Base-by-base conservation (phyloP, 2,797 vertebrate genomes). In the Erpetoichthys calabaricus region DNA sequence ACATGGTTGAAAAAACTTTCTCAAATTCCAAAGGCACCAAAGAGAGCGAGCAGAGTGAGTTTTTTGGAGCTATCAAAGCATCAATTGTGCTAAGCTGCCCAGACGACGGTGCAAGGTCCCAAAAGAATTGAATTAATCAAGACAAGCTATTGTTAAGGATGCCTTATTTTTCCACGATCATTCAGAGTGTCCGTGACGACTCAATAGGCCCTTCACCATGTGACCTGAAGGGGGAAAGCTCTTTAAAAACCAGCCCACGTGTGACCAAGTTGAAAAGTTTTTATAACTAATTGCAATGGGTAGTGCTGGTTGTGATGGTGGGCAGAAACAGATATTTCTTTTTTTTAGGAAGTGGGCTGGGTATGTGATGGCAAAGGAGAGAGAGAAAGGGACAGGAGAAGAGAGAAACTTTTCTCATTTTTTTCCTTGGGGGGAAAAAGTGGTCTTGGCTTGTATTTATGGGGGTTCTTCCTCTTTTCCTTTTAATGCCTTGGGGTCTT, bases 91-190 rank as follows among this genome's bases (percentile, higher is more conserved):
- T 62, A 77, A 86, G 84, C 86, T 86, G 79, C 86, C 86, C 71
- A 80, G 86, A 82, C 86, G 85, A 88, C 86, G 82, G 80, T 76
- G 80, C 81, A 75, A 74, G 80, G 80, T 84, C 80, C 78, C 77
- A 82, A 86, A 88, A 88, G 86, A 88, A 88, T 86, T 88, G 86
- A 88, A 88, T 88, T 86, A 82, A 88, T 85, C 86, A 86, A 85
- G 83, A 86, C 83, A 72, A 80, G 71, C 83, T 80, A 88, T 88
- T 88, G 86, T 88, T 74, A 80, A 61, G 64, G 63, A 70, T 74
- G 82, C 83, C 84, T 86, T 85, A 86, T 85, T 88, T 86, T 86
- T 86, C 77, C 68, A 76, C 81, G 76, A 86, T 86, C 84, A 85
- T 85, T 88, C 86, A 86, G 82, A 82, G 80, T 80, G 75, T 83